A percentile compares a stretch with the other conserved stretches of the same genome.
Evolutionary conservation across 2,888 invertebrate species (phyloP).

Genomic region (Leptura quadrifasciata): DNA sequence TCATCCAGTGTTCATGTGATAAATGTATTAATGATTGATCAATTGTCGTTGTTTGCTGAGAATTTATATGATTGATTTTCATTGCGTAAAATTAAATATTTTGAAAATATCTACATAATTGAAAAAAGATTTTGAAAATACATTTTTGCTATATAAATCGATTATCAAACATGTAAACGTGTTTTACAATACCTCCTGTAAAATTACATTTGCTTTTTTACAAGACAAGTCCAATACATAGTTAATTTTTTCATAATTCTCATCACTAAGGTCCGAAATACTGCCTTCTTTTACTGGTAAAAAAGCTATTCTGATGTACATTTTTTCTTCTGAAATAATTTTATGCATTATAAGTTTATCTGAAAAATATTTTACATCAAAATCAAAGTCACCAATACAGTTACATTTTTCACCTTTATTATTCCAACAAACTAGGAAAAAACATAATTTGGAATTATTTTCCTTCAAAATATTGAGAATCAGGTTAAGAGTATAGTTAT

Average conservation of each 20-base stretch:
- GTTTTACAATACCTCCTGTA: constrained; percentile 27
- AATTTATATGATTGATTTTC: too few species aligned
- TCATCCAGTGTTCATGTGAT: too few species aligned
- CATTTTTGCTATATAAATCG: too few species aligned
- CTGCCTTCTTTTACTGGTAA: neutral
- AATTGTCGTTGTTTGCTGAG: too few species aligned
- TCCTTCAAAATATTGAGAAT: constrained; percentile 7
- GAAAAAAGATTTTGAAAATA: too few species aligned
- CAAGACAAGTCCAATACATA: constrained; percentile 38
- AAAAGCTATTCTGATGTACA: constrained; percentile 14
- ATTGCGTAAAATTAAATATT: too few species aligned
- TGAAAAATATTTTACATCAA: constrained; percentile 11
- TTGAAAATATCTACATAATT: too few species aligned
- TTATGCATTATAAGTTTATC: constrained; percentile 39
- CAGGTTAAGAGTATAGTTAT: neutral
- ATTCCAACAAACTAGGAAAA: constrained; percentile 28
- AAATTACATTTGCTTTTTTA: constrained; percentile 3
- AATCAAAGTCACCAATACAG: neutral
- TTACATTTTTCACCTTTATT: constrained; percentile 10
- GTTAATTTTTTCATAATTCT: constrained; percentile 23
- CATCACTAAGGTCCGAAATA: constrained; percentile 11
- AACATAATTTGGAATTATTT: constrained; percentile 26
- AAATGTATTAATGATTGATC: too few species aligned
- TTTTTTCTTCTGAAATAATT: constrained; percentile 19
- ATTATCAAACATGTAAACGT: too few species aligned